Percentiles rank a stretch among this genome's conserved stretches.
Conservation (phyloP, 30 jellyfish, hydroid and myxozoan species). For the Hydra vulgaris region DNA sequence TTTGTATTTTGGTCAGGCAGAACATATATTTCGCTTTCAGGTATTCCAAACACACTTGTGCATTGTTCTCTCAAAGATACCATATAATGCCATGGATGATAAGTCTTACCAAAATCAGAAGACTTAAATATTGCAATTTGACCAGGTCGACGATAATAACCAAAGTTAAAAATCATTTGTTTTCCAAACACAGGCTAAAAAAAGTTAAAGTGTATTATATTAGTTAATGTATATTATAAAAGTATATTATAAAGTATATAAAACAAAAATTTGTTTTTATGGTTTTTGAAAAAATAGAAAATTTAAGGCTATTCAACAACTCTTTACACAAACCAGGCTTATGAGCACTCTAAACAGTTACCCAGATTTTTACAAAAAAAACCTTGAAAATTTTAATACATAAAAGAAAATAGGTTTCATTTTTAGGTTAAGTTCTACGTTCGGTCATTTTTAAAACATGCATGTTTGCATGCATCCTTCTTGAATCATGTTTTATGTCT, state of each 20-base stretch:
- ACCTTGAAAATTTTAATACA: too few species aligned
- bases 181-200: slow-evolving; percentile 35
- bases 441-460: too few species aligned
- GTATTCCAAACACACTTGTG: slow-evolving; percentile 54
- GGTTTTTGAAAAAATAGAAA: too few species aligned
- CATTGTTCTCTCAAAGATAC: slow-evolving; percentile 35
- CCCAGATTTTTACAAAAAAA: too few species aligned
- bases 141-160: slow-evolving; percentile 59
- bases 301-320: too few species aligned
- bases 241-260: not conserved
- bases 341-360: too few species aligned
- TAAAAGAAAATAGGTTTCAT: too few species aligned
- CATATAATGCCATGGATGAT: slow-evolving; percentile 45
- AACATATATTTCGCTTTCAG: slow-evolving; percentile 46
- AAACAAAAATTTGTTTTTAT: too few species aligned
- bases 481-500: too few species aligned
- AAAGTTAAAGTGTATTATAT: not conserved
- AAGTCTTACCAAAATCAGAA: slow-evolving; percentile 30
- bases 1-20: slow-evolving; percentile 55
- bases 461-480: too few species aligned
- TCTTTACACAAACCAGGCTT: too few species aligned
- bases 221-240: not conserved
- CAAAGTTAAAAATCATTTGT: slow-evolving; percentile 26
- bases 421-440: too few species aligned
- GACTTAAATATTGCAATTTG: slow-evolving; percentile 45